These are phyloP conservation scores for Pseudoatta argentina DNA, from an alignment of 1,140 invertebrate genomes.

Conservation along the genomic window DNA sequence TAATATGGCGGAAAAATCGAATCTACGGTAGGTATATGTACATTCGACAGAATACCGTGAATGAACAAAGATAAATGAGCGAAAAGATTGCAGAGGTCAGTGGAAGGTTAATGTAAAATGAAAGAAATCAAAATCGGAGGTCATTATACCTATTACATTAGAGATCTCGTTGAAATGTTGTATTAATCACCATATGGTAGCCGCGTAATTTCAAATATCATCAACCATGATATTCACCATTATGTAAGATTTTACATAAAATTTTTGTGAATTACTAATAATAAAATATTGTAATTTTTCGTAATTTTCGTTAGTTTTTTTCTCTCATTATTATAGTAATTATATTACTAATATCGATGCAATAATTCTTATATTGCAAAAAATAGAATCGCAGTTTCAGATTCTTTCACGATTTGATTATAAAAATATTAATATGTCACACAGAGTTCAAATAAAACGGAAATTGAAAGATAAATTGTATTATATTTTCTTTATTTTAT, in stretches of 20 bases:
- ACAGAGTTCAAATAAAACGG: background rate
- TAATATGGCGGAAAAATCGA: slow-evolving; percentile 74
- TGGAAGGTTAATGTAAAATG: slow-evolving; percentile 12
- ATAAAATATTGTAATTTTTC: no score
- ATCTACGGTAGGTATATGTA: slow-evolving; percentile 43
- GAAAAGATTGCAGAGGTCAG: slow-evolving; percentile 4
- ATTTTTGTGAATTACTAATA: background rate
- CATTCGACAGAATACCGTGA: slow-evolving; percentile 31
- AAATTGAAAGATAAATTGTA: background rate
- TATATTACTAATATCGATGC: no score
- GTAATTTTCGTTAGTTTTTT: no score
- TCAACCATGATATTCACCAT: background rate
- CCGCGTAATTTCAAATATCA: slow-evolving; percentile 28
- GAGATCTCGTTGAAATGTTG: slow-evolving; percentile 68
- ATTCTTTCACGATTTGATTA: background rate
- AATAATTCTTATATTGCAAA: background rate
- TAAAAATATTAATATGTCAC: background rate
- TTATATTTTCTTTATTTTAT: background rate
- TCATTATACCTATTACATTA: slow-evolving; percentile 50
- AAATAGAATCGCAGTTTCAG: background rate
- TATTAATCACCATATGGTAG: slow-evolving; percentile 65
- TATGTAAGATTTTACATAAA: slow-evolving; percentile 40
- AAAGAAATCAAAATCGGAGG: slow-evolving; percentile 16
- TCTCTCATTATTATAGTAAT: background rate
- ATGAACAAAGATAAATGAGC: slow-evolving; percentile 18